Base-by-base conservation (phyloP, 2,113 vertebrate species). In the Clinocottus analis region DNA sequence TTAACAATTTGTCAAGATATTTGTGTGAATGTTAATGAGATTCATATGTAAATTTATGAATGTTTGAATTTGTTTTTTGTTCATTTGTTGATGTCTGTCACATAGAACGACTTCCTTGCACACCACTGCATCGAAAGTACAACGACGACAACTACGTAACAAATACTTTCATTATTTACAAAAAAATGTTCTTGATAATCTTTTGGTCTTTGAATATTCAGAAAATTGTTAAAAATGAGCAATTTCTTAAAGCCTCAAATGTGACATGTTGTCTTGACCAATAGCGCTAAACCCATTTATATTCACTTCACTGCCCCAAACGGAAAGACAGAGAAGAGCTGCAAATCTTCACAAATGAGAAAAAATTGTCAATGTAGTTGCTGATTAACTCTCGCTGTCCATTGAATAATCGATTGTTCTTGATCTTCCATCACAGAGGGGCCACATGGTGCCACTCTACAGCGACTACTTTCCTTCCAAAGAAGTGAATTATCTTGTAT, bases 21-120 rank as follows among this genome's bases (percentile, higher is more conserved):
- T 16, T 39, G 21, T 19, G 60, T 55, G 17, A 80, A 56, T 75
- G 0, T 60, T 49, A 79, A 79, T 59, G 58, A 64, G 41, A 76
- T 79, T 41, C 55, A 72, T 3, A 55, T 35, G 60, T 35, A 41
- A 61, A 72, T 71, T 27, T 62, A 5, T 53, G 1, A 31, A 53
- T 47, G 37, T 31, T 29, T 21, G 19, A 51, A 19, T 47, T 21
- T 25, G 6, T 19, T 51, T 37, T 17, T 35, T 56, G 31, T 31
- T 45, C 7, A 29, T 13, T 37, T 27, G 12, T 53, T 67, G n/a
- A 23, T 33, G n/a, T n/a, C 14, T 29, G 29, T 25, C 66, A 80
- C 25, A 51, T 13, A 31, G 33, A 1, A 55, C 41, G 27, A 49
- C 17, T 49, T 70, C 7, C 3, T n/a, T 59, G 16, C 21, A 37